phyloP scores from a whole-genome alignment of 2,888 invertebrate species.

The Aspidiotus rigidus region DNA sequence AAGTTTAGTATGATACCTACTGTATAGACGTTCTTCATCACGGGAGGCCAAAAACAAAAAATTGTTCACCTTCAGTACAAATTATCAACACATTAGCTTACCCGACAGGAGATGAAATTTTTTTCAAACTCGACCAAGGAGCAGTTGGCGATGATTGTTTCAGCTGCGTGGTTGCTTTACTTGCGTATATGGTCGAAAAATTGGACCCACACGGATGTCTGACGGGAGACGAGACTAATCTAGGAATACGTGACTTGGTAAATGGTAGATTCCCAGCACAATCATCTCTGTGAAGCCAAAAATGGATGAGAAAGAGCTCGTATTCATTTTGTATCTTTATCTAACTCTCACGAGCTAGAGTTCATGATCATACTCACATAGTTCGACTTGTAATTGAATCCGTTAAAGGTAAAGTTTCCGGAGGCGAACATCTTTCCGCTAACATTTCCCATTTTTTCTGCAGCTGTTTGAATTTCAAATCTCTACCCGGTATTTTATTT shows the following conservation, averaged over 20 bases:
- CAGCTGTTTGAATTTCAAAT: slow-evolving; percentile 59
- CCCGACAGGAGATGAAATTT: slow-evolving; percentile 38
- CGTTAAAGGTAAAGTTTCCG: slow-evolving; percentile 35
- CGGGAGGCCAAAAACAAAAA: too few species aligned
- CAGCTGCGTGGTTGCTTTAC: slow-evolving; percentile 40
- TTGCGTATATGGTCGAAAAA: slow-evolving; percentile 36
- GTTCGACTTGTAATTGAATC: slow-evolving; percentile 5
- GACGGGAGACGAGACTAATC: slow-evolving; percentile 61
- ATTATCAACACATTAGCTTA: slow-evolving; percentile 7
- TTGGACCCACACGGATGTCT: slow-evolving; percentile 37
- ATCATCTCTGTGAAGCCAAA: slow-evolving; percentile 12
- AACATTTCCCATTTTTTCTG: slow-evolving; percentile 75
- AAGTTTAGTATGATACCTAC: too few species aligned
- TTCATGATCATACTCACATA: slow-evolving; percentile 8
- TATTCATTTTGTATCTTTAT: too few species aligned
- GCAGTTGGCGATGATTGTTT: slow-evolving; percentile 34
- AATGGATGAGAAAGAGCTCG: too few species aligned
- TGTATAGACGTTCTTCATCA: too few species aligned
- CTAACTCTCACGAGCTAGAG: too few species aligned
- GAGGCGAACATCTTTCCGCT: slow-evolving; percentile 48
- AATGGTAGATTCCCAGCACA: background rate
- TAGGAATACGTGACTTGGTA: slow-evolving; percentile 57
- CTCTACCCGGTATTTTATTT: slow-evolving; percentile 28
- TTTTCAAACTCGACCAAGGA: slow-evolving; percentile 39
- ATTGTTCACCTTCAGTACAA: too few species aligned